These are phyloP conservation scores for Ammodramus savannarum DNA, from an alignment of 2,113 vertebrate species.

Conservation along the genomic window DNA sequence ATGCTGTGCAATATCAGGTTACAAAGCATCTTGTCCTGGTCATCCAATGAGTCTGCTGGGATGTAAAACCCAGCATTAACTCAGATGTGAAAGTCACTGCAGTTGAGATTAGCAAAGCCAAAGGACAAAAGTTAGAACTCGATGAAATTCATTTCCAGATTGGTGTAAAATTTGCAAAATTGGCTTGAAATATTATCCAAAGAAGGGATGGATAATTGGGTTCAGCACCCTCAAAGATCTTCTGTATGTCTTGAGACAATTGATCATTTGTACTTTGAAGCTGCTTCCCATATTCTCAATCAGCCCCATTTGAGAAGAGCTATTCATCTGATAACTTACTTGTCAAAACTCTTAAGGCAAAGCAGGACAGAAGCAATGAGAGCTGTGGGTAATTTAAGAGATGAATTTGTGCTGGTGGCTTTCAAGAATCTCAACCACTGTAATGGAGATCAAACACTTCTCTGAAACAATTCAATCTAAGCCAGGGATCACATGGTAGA, in stretches of 20 bases:
- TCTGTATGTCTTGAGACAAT: constrained; percentile 12
- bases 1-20: constrained; percentile 12
- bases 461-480: background rate
- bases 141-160: constrained; percentile 26
- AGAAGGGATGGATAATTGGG: constrained; percentile 32
- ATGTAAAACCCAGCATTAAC: constrained; percentile 12
- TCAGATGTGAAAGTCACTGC: background rate
- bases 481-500: background rate
- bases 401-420: constrained; percentile 10
- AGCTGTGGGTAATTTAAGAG: constrained; percentile 6
- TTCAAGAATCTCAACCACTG: background rate
- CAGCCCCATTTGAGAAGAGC: constrained; percentile 30
- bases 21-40: background rate
- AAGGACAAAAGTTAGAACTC: constrained; percentile 13
- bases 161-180: constrained; percentile 32
- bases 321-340: constrained; percentile 37
- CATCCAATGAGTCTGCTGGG: constrained; percentile 7
- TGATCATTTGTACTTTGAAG: constrained; percentile 8
- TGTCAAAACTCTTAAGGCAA: constrained; percentile 52
- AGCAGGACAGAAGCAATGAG: constrained; percentile 23
- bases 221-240: constrained; percentile 27
- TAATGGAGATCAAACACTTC: background rate
- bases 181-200: constrained; percentile 42
- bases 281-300: background rate
- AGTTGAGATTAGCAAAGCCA: background rate